Percentiles rank a stretch among this genome's conserved stretches.
Evolutionary conservation across 1,140 invertebrate genomes (phyloP).

Genomic region (Hyles euphorbiae): DNA sequence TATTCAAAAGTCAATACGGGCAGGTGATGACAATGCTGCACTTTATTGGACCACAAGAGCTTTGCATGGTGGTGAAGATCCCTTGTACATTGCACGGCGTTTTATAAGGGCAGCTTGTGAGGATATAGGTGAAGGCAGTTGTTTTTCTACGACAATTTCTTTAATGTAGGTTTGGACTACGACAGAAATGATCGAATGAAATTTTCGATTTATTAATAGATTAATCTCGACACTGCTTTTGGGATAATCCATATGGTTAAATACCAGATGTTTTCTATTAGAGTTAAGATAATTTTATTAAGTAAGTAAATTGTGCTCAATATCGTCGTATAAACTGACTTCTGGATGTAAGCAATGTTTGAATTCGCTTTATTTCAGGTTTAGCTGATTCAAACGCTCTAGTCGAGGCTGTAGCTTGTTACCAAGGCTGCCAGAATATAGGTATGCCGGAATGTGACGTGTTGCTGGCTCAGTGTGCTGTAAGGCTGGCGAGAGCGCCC

Average conservation of each 20-base stretch:
- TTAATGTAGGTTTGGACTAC: no score
- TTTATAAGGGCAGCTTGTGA: constrained; percentile 86
- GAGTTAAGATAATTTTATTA: no score
- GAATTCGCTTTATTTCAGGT: constrained; percentile 44
- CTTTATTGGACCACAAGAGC: constrained; percentile 90
- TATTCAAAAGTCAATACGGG: constrained; percentile 90
- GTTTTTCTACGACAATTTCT: background rate
- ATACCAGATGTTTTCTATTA: no score
- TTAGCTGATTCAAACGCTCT: constrained; percentile 76
- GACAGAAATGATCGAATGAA: no score
- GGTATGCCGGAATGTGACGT: constrained; percentile 90
- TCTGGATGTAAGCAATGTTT: no score
- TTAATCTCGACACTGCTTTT: no score
- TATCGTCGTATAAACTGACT: no score
- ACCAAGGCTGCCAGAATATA: constrained; percentile 87
- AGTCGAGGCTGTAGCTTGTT: constrained; percentile 81
- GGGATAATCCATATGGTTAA: no score
- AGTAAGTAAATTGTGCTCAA: background rate
- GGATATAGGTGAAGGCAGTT: constrained; percentile 74
- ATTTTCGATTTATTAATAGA: no score
- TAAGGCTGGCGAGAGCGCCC: constrained; percentile 84
- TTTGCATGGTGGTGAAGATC: constrained; percentile 88
- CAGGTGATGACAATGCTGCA: constrained; percentile 87
- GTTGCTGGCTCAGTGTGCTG: constrained; percentile 84
- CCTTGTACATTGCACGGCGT: constrained; percentile 86